Conservation (phyloP, 2,113 vertebrate genomes). For the Platysternon megacephalum region DNA sequence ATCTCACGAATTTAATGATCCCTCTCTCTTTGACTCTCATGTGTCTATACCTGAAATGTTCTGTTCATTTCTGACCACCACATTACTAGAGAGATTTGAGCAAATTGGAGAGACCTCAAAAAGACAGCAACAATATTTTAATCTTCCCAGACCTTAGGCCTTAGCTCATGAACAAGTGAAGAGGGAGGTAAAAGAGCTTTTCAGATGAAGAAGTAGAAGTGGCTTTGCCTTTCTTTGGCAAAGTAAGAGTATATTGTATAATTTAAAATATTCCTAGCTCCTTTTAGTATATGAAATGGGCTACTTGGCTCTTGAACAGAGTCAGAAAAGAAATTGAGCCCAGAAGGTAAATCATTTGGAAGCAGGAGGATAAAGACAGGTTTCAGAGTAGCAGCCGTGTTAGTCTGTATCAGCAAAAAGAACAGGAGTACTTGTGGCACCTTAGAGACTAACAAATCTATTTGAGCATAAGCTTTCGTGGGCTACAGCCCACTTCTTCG, state of each 20-base stretch:
- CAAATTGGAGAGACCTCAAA: not conserved
- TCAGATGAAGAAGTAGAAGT: not conserved
- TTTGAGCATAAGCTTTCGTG: no score
- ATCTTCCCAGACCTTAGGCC: not conserved
- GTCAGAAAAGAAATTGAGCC: not conserved
- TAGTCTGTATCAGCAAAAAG: no score
- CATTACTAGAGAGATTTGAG: not conserved
- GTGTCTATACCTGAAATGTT: not conserved
- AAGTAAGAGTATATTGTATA: not conserved
- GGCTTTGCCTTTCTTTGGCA: not conserved
- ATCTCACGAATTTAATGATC: not conserved
- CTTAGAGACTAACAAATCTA: no score
- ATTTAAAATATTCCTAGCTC: not conserved
- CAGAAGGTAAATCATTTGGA: not conserved
- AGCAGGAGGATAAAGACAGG: not conserved
- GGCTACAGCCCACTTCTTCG: no score
- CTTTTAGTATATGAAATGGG: not conserved
- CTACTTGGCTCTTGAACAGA: rapidly evolving
- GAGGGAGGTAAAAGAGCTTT: not conserved
- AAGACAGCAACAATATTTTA: not conserved
- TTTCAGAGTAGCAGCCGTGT: no score
- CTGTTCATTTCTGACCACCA: not conserved
- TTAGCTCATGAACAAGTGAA: not conserved
- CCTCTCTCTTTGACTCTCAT: not conserved
- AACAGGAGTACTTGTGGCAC: no score